Conservation (phyloP, 2,888 invertebrate genomes). For the Mythimna impura region DNA sequence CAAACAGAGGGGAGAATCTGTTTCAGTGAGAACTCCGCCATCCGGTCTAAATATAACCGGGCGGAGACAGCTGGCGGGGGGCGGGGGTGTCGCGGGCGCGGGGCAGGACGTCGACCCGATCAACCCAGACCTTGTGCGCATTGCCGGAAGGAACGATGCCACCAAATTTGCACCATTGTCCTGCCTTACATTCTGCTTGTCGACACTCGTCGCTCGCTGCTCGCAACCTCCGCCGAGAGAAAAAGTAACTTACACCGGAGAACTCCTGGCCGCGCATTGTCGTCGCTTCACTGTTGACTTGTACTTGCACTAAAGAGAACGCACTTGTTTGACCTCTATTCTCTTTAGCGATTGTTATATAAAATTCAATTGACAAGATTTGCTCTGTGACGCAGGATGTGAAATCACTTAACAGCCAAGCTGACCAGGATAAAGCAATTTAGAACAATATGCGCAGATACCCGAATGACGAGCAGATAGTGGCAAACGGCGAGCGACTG, state of each 20-base stretch:
- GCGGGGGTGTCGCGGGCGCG: slow-evolving; percentile 69
- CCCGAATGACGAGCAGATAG: slow-evolving; percentile 12
- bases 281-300: neutral
- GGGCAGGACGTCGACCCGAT: slow-evolving; percentile 81
- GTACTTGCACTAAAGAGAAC: slow-evolving; percentile 1
- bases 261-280: neutral
- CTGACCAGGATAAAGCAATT: slow-evolving; percentile 76
- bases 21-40: slow-evolving; percentile 83
- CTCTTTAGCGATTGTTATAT: slow-evolving; percentile 45
- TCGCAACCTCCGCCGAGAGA: slow-evolving; percentile 34
- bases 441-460: slow-evolving; percentile 71
- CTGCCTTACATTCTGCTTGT: slow-evolving; percentile 46
- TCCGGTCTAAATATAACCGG: slow-evolving; percentile 87
- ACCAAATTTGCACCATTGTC: slow-evolving; percentile 76
- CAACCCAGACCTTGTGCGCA: slow-evolving; percentile 85
- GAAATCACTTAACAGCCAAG: slow-evolving; percentile 56
- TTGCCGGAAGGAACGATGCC: slow-evolving; percentile 77
- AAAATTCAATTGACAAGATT: slow-evolving; percentile 53
- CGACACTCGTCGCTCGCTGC: slow-evolving; percentile 9
- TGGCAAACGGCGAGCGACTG: slow-evolving; percentile 21
- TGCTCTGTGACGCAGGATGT: slow-evolving; percentile 52
- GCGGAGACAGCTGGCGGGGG: slow-evolving; percentile 80
- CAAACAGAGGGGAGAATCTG: slow-evolving; percentile 85
- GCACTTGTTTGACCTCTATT: slow-evolving; percentile 42
- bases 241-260: slow-evolving; percentile 15